phyloP scores from a whole-genome alignment of 2,113 vertebrate species.

The Tinamus guttatus region DNA sequence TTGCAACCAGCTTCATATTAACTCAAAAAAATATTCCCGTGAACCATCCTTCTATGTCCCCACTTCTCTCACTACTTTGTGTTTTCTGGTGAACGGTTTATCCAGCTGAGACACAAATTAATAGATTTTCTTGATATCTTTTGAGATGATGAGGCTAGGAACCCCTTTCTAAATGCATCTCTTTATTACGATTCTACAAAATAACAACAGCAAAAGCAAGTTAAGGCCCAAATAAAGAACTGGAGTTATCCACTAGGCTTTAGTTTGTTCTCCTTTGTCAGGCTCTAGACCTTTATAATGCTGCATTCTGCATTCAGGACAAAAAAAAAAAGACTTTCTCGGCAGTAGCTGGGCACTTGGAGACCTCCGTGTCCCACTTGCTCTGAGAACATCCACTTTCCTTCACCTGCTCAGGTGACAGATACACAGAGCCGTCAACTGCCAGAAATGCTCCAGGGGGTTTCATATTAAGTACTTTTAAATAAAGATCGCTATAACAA shows the following conservation, averaged over 20 bases:
- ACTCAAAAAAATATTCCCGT: neutral
- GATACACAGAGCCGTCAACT: neutral
- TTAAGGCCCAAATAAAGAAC: neutral
- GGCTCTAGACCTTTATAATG: accelerated
- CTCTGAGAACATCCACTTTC: neutral
- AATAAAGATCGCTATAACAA: neutral
- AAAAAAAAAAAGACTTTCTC: neutral
- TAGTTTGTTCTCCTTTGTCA: neutral
- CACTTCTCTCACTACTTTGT: neutral
- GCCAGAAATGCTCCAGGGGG: neutral
- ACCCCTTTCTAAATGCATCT: accelerated
- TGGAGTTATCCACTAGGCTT: neutral
- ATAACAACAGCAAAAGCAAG: neutral
- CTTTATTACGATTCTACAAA: neutral
- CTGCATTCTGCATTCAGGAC: neutral
- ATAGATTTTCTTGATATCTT: neutral
- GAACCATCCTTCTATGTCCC: neutral
- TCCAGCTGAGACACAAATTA: neutral
- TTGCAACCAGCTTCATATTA: neutral
- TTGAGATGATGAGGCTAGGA: neutral
- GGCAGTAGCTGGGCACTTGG: neutral
- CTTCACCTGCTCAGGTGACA: neutral
- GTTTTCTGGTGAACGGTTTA: neutral
- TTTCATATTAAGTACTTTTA: neutral
- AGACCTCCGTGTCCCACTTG: neutral